phyloP scores from a whole-genome alignment of 2,888 invertebrate genomes.

The Erpobdella octoculata region DNA sequence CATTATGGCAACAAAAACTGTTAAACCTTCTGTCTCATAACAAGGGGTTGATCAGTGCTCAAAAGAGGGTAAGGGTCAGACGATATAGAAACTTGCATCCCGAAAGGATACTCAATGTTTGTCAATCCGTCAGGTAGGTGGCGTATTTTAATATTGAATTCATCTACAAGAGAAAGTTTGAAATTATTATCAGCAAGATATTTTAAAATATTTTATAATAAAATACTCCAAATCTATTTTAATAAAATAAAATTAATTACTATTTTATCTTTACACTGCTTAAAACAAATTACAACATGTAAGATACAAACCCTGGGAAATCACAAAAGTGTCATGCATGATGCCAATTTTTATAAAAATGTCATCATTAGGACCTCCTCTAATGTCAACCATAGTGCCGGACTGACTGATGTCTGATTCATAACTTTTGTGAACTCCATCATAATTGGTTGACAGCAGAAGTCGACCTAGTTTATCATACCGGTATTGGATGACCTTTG shows the following conservation, averaged over 20 bases:
- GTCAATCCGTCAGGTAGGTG: constrained; percentile 49
- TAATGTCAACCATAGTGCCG: constrained; percentile 48
- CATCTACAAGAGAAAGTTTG: no score
- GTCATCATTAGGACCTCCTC: constrained; percentile 46
- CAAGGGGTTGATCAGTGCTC: constrained; percentile 55
- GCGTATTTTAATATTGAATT: constrained; percentile 42
- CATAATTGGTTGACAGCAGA: neutral
- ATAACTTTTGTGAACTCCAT: constrained; percentile 51
- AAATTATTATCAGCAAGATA: no score
- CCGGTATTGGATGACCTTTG: constrained; percentile 62
- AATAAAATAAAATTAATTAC: neutral
- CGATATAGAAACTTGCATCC: constrained; percentile 68
- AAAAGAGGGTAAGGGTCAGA: constrained; percentile 81
- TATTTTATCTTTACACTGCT: neutral
- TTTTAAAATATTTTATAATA: neutral
- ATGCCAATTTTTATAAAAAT: constrained; percentile 50
- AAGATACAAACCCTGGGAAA: constrained; percentile 49
- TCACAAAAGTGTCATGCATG: constrained; percentile 51
- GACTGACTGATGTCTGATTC: constrained; percentile 56
- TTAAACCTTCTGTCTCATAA: constrained; percentile 45
- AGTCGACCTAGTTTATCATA: constrained; percentile 79
- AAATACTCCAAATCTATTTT: neutral
- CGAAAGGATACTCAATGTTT: constrained; percentile 49
- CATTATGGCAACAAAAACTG: no score
- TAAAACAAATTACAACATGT: neutral